Conservation (phyloP, 2,113 vertebrate genomes). For the Zosterops borbonicus region DNA sequence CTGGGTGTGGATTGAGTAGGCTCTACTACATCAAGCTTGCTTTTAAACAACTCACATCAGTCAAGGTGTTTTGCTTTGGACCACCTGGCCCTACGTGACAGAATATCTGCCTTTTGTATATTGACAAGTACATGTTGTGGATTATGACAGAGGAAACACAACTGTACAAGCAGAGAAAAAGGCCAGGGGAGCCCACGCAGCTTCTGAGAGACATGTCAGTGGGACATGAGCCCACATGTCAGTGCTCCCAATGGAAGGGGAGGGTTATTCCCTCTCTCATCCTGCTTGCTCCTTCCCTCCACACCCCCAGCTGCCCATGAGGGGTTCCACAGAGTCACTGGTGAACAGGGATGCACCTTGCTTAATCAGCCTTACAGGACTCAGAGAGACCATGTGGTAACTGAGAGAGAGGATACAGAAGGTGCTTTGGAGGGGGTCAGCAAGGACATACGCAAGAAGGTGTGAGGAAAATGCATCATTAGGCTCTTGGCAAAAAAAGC, state of each 20-base stretch:
- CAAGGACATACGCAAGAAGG: not conserved
- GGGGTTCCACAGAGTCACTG: not conserved
- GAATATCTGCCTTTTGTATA: not conserved
- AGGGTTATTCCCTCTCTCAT: not conserved
- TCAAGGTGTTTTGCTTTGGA: not conserved
- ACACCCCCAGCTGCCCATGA: not conserved
- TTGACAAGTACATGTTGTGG: not conserved
- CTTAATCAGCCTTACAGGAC: not conserved
- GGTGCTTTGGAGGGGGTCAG: not conserved
- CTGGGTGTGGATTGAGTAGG: not conserved
- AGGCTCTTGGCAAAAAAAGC: not conserved
- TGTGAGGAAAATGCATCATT: fast-evolving
- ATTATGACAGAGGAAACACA: not conserved
- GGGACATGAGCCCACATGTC: not conserved
- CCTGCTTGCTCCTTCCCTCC: not conserved
- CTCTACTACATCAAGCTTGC: not conserved
- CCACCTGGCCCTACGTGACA: not conserved
- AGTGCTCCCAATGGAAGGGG: not conserved
- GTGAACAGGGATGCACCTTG: not conserved
- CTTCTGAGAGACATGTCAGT: not conserved
- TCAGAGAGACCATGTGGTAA: fast-evolving
- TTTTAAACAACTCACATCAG: not conserved
- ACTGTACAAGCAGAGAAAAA: not conserved
- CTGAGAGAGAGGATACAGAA: not conserved
- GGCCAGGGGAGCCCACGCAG: not conserved